These are phyloP conservation scores for Anser brachyrhynchus DNA, from an alignment of 2,113 vertebrate species.

Conservation along the genomic window DNA sequence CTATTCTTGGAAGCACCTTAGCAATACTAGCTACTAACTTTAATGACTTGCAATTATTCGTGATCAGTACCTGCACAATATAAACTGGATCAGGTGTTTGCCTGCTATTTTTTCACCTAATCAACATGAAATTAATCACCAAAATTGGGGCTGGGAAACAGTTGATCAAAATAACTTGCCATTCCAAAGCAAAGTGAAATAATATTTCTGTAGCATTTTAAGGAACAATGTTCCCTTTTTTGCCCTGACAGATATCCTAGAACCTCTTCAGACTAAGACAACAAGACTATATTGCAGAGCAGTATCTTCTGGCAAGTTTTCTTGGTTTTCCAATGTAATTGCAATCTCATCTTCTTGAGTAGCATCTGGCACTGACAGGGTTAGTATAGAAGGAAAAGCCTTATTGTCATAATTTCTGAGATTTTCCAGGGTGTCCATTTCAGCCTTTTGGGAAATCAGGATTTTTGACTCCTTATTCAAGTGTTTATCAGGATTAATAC, in stretches of 20 bases:
- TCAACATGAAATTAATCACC: not conserved
- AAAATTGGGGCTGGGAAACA: not conserved
- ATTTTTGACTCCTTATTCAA: conserved; percentile 52
- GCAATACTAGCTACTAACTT: not conserved
- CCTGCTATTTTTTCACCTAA: not conserved
- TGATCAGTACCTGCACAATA: not conserved
- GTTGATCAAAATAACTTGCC: not conserved
- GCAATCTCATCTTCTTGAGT: conserved; percentile 73
- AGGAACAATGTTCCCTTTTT: not conserved
- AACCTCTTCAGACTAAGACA: not conserved
- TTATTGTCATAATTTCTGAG: conserved; percentile 54
- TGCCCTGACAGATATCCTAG: not conserved
- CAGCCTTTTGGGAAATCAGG: conserved; percentile 54
- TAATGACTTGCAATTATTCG: not conserved
- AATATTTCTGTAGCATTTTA: not conserved
- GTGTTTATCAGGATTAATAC: conserved; percentile 35
- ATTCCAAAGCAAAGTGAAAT: not conserved
- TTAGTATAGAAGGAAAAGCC: conserved; percentile 30
- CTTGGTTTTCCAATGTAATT: conserved; percentile 76
- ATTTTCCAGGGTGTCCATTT: conserved; percentile 45
- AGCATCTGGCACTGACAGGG: conserved; percentile 32
- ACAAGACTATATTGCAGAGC: not conserved
- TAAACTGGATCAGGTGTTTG: not conserved
- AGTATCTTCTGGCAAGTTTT: conserved; percentile 80
- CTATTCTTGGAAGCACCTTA: not conserved